Evolutionary conservation across 2,888 invertebrate species (phyloP).

Genomic region (Thereva unica): DNA sequence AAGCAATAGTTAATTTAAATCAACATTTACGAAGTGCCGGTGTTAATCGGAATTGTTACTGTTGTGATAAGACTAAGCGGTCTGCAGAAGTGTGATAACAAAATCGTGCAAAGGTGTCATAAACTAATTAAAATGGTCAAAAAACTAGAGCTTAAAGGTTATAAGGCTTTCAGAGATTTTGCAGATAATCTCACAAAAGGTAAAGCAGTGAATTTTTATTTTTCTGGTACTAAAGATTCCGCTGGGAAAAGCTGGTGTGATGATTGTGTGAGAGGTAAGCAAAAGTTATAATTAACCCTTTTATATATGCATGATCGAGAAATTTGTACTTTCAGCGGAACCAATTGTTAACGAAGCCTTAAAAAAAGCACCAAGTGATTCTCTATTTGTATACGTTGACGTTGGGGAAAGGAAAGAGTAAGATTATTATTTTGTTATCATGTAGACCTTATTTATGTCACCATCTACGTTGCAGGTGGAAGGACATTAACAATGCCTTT

Average conservation of each 20-base stretch:
- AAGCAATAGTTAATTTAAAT: too few species aligned
- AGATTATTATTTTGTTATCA: slow-evolving; percentile 49
- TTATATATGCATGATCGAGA: neutral
- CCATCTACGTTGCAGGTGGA: slow-evolving; percentile 63
- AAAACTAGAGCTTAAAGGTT: slow-evolving; percentile 61
- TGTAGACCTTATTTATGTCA: slow-evolving; percentile 1
- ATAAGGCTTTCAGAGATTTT: slow-evolving; percentile 55
- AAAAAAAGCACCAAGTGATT: slow-evolving; percentile 59
- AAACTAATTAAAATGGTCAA: slow-evolving; percentile 57
- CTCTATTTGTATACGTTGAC: slow-evolving; percentile 70
- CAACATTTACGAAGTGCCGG: too few species aligned
- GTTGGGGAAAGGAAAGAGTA: slow-evolving; percentile 74
- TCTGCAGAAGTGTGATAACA: too few species aligned
- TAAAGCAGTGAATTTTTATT: slow-evolving; percentile 58
- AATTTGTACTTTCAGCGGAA: slow-evolving; percentile 64
- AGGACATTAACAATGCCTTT: slow-evolving; percentile 74
- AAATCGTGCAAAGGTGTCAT: slow-evolving; percentile 2
- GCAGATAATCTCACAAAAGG: slow-evolving; percentile 39
- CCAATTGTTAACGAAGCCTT: slow-evolving; percentile 71
- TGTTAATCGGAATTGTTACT: too few species aligned
- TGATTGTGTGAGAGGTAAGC: slow-evolving; percentile 78
- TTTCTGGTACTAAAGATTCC: slow-evolving; percentile 62
- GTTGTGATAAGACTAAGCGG: too few species aligned
- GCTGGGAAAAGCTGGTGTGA: slow-evolving; percentile 82
- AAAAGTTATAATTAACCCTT: neutral